phyloP scores from a whole-genome alignment of 2,888 invertebrate genomes.

The Dynastes tityus region DNA sequence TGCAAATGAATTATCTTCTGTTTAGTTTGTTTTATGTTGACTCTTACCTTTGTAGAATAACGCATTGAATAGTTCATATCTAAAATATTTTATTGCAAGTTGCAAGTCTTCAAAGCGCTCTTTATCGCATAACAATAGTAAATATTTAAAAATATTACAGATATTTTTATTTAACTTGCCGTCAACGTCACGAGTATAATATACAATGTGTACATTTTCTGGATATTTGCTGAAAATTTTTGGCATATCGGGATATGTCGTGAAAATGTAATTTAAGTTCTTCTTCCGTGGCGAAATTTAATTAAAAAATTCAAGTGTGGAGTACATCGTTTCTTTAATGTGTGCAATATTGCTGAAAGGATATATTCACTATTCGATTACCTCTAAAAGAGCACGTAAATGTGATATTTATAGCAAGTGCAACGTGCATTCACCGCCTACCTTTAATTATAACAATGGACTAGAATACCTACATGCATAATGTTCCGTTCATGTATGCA shows the following conservation, averaged over 20 bases:
- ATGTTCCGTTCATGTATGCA: constrained; percentile 38
- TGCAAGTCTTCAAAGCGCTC: too few relatives aligned
- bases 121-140: too few relatives aligned
- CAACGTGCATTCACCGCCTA: constrained; percentile 34
- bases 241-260: constrained; percentile 8
- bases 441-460: constrained; percentile 46
- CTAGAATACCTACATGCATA: constrained; percentile 35
- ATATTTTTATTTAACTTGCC: too few relatives aligned
- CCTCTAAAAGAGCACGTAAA: constrained; percentile 30
- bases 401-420: constrained; percentile 46
- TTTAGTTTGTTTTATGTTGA: too few relatives aligned
- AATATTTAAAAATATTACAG: too few relatives aligned
- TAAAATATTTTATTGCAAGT: too few relatives aligned
- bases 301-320: constrained; percentile 14
- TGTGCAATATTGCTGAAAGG: constrained; percentile 16
- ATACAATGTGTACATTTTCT: too few relatives aligned
- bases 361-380: constrained; percentile 25
- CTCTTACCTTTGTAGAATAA: too few relatives aligned
- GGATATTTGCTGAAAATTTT: neutral
- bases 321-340: neutral
- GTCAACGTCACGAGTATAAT: too few relatives aligned
- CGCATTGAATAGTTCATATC: too few relatives aligned
- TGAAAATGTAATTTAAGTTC: constrained; percentile 23
- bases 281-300: constrained; percentile 10
- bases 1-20: too few relatives aligned